Evolutionary conservation across 2,888 invertebrate genomes (phyloP).

Genomic region (Nomada ruficornis): DNA sequence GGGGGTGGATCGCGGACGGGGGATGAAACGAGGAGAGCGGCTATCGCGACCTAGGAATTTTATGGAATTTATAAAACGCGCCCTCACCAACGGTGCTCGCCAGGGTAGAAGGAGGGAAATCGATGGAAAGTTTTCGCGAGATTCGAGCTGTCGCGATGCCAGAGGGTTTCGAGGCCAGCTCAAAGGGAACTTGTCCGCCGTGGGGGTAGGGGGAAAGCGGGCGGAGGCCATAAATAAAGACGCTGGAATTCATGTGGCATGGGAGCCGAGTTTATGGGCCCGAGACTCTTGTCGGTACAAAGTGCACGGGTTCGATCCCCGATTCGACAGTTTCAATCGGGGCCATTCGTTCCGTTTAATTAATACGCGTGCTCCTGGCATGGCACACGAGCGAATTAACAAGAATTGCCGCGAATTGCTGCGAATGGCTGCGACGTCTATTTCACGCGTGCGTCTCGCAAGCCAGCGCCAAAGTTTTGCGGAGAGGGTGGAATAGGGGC

Average conservation of each 20-base stretch:
- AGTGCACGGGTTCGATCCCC: constrained; percentile 29
- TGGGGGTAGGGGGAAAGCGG: constrained; percentile 39
- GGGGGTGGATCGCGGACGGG: neutral
- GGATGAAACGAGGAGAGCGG: constrained; percentile 9
- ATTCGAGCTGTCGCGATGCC: constrained; percentile 49
- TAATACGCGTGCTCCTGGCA: constrained; percentile 10
- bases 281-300: constrained; percentile 28
- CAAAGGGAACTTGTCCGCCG: constrained; percentile 69
- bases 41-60: constrained; percentile 35
- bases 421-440: neutral
- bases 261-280: constrained; percentile 62
- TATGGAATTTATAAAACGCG: constrained; percentile 61
- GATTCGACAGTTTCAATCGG: constrained; percentile 4
- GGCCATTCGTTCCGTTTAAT: constrained; percentile 14
- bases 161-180: constrained; percentile 36
- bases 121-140: constrained; percentile 63
- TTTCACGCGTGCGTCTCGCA: neutral
- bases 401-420: neutral
- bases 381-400: constrained; percentile 19
- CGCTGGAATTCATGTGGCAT: constrained; percentile 71
- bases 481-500: neutral
- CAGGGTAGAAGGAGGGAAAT: constrained; percentile 40
- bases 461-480: neutral
- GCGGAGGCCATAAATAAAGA: constrained; percentile 74
- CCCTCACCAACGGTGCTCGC: constrained; percentile 13